Base-by-base conservation (phyloP, 2,888 invertebrate species). In the Brachylomia viminalis region DNA sequence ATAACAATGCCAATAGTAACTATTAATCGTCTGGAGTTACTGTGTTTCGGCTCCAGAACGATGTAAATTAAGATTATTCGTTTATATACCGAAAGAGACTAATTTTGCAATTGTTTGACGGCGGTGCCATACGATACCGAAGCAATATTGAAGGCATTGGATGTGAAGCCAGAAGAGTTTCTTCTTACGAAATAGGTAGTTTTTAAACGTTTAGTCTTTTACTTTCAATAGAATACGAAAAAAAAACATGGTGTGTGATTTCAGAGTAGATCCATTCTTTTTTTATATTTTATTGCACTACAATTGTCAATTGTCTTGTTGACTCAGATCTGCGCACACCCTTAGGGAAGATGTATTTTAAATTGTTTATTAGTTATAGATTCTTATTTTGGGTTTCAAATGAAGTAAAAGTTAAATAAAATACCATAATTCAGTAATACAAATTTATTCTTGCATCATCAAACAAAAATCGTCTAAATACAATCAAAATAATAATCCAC, bases 381-480 rank as follows among this genome's bases (percentile, higher is more conserved):
- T n/a, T 52, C 27, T 23, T 45, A 20, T 38, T 68, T 42, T 8
- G 23, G 47, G 10, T 58, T 30, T 58, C 2, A 10, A n/a, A 38
- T 76, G 38, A 38, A 30, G 11, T 45, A 47, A 38, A n/a, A 45
- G 17, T 20, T 30, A 33, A 83, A 74, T 68, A 58, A 83, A 83
- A 79, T 65, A 0, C 42, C n/a, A 23, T 20, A 13, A 33, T 45
- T 92, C 88, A 90, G 90, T 94, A 93, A 93, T 96, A 95, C 94
- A 95, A 90, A 92, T 96, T 95, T 96, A 96, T 95, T 95, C 91
- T 94, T 92, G 94, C 93, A 94, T 95, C 92, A 91, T 94, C 94
- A 93, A 94, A 94, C 90, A 92, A 92, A 93, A 90, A 80, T 82
- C 79, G 64, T 85, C 80, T 80, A 86, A 83, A 86, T 80, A 85